Evolutionary conservation across 2,797 vertebrate species (phyloP).

Genomic region (Chrysolophus pictus): DNA sequence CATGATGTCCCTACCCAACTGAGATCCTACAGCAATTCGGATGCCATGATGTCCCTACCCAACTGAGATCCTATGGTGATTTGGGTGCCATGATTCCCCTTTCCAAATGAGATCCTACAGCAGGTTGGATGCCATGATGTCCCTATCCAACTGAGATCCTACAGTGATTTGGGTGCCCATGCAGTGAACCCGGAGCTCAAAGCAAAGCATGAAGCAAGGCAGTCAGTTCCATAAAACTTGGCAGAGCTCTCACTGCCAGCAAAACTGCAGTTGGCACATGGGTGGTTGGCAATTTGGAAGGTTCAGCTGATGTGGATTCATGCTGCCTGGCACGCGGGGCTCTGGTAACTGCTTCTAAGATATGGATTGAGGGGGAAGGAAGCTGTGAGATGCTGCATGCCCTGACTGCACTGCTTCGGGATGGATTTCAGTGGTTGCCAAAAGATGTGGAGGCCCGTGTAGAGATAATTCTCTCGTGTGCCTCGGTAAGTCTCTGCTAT

Average conservation of each 20-base stretch:
- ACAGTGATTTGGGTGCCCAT: rapidly evolving
- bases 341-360: background rate
- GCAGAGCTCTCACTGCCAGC: background rate
- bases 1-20: rapidly evolving
- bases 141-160: background rate
- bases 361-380: background rate
- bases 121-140: background rate
- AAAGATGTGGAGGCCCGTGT: rapidly evolving
- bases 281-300: background rate
- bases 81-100: no score
- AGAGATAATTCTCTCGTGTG: background rate
- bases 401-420: rapidly evolving
- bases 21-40: rapidly evolving
- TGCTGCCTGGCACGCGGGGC: background rate
- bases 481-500: background rate
- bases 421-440: rapidly evolving
- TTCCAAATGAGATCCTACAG: background rate
- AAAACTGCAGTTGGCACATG: background rate
- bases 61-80: no score
- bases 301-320: background rate
- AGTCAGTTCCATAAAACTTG: background rate
- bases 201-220: rapidly evolving
- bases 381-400: background rate
- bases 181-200: rapidly evolving
- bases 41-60: background rate